Evolutionary conservation across 1,140 invertebrate species (phyloP).

Genomic region (Drosophila bipectinata): DNA sequence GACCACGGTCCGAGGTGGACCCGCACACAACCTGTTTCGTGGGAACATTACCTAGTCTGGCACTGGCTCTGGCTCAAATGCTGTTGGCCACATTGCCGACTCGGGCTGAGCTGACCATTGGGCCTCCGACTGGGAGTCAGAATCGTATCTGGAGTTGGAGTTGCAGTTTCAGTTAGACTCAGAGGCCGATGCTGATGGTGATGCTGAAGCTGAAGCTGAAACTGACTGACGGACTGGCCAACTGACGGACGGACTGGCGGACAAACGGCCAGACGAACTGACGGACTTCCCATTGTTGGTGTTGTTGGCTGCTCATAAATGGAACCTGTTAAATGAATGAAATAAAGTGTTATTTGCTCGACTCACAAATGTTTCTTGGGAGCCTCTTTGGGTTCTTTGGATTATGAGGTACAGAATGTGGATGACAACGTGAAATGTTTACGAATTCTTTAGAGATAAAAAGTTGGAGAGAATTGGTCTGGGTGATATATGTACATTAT

Average conservation of each 20-base stretch:
- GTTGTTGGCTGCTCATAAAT: constrained; percentile 73
- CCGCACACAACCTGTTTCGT: constrained; percentile 81
- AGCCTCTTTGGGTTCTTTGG: constrained; percentile 54
- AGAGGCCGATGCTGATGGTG: background rate
- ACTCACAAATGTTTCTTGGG: constrained; percentile 78
- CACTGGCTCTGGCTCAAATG: constrained; percentile 42
- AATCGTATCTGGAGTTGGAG: constrained; percentile 10
- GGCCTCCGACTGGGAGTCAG: constrained; percentile 27
- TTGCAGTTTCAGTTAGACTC: background rate
- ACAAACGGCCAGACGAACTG: constrained; percentile 41
- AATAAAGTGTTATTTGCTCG: constrained; percentile 83
- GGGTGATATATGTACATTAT: background rate
- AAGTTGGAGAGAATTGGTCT: background rate
- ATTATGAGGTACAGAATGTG: constrained; percentile 16
- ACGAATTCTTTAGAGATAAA: background rate
- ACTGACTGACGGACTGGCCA: constrained; percentile 6
- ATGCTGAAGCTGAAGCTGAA: constrained; percentile 6
- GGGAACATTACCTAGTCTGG: constrained; percentile 83
- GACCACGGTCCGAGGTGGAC: constrained; percentile 42
- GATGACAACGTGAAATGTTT: constrained; percentile 19
- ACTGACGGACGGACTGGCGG: constrained; percentile 40
- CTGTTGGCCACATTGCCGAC: constrained; percentile 49
- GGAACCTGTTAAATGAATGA: constrained; percentile 83
- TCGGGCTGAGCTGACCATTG: constrained; percentile 55
- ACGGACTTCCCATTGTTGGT: constrained; percentile 30